These are phyloP conservation scores for Aegypius monachus DNA, from an alignment of 2,113 vertebrate genomes.

Conservation along the genomic window DNA sequence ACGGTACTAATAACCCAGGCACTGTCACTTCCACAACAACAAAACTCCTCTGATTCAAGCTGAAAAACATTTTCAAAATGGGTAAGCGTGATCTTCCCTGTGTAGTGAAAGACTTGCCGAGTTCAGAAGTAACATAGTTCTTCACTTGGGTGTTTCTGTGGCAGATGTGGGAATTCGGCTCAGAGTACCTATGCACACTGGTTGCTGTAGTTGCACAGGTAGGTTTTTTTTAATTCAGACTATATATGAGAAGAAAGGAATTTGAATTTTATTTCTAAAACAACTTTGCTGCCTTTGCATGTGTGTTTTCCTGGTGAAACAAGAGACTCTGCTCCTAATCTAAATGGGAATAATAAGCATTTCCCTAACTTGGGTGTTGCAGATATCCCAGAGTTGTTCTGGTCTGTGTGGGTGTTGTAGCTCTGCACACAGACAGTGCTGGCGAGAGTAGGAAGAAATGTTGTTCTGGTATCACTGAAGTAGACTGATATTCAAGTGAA, in stretches of 20 bases:
- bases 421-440: not conserved
- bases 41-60: no score
- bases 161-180: not conserved
- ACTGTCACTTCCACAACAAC: not conserved
- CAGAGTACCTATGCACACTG: rapidly evolving
- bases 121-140: not conserved
- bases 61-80: not conserved
- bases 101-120: not conserved
- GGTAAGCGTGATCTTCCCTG: not conserved
- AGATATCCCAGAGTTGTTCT: not conserved
- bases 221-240: not conserved
- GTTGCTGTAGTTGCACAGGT: not conserved
- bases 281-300: not conserved
- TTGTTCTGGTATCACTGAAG: not conserved
- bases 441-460: not conserved
- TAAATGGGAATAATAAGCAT: not conserved
- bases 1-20: not conserved
- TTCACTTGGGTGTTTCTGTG: not conserved
- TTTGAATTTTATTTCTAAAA: not conserved
- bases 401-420: not conserved
- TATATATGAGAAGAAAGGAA: not conserved
- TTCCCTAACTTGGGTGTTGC: not conserved
- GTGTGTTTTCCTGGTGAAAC: not conserved
- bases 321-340: not conserved
- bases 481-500: not conserved